Percentiles rank a stretch among this genome's conserved stretches.
phyloP scores from a whole-genome alignment of 2,888 invertebrate genomes.

The Diogma glabrata region DNA sequence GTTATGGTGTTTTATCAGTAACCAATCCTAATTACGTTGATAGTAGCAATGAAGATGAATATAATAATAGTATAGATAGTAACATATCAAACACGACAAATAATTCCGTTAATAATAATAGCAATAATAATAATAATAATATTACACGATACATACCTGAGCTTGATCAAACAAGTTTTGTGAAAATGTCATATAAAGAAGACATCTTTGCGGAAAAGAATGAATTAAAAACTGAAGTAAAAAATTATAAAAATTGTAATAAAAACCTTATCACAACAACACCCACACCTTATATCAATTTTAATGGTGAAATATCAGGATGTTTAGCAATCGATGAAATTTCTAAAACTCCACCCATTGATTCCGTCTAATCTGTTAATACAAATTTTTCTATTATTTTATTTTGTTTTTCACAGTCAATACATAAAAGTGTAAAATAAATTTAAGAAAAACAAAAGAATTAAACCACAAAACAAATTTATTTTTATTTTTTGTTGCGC shows the following conservation, averaged over 20 bases:
- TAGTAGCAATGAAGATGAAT: slow-evolving; percentile 8
- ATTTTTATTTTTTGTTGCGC: too few species aligned
- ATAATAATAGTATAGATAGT: slow-evolving; percentile 10
- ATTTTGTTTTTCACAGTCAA: too few species aligned
- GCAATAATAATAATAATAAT: too few species aligned
- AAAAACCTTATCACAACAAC: not conserved
- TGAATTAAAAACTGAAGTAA: slow-evolving; percentile 11
- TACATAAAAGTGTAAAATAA: too few species aligned
- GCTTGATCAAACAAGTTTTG: slow-evolving; percentile 15
- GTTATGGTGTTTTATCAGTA: slow-evolving; percentile 24
- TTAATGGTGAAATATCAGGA: slow-evolving; percentile 5
- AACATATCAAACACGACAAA: slow-evolving; percentile 6
- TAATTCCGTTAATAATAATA: not conserved
- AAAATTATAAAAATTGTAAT: not conserved
- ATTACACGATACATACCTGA: too few species aligned
- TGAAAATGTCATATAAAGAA: slow-evolving; percentile 21
- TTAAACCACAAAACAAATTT: too few species aligned
- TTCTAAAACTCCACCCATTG: slow-evolving; percentile 4
- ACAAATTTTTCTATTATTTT: too few species aligned
- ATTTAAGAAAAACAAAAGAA: too few species aligned
- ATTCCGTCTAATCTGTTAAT: slow-evolving; percentile 3
- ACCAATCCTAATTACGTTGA: slow-evolving; percentile 24
- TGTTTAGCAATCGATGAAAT: slow-evolving; percentile 1
- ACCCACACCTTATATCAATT: slow-evolving; percentile 2
- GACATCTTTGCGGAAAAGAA: slow-evolving; percentile 22